A percentile compares a stretch with the other conserved stretches of the same genome.
Conservation (phyloP, 2,113 vertebrate genomes). For the Orientallactaga bullata region DNA sequence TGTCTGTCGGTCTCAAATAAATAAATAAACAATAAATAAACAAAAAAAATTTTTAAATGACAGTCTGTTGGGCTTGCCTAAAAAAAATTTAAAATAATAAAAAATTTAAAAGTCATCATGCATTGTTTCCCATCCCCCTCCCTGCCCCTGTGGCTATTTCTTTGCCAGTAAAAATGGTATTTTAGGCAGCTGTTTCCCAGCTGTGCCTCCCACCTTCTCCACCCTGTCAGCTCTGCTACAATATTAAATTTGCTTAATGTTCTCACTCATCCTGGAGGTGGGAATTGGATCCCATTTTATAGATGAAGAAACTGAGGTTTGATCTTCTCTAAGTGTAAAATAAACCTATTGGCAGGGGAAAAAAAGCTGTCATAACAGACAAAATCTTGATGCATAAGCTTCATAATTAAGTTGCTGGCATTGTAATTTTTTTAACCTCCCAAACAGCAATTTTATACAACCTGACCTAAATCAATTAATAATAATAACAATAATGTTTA, state of each 20-base stretch:
- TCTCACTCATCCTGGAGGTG: neutral
- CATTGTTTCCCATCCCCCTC: neutral
- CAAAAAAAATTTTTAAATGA: too few species aligned
- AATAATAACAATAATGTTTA: constrained; percentile 15
- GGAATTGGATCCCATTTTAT: neutral
- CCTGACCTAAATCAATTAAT: constrained; percentile 30
- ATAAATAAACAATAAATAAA: too few species aligned
- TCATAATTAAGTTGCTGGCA: neutral
- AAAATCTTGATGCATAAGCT: constrained; percentile 14
- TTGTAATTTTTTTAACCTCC: neutral
- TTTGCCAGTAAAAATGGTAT: neutral
- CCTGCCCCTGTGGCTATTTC: neutral
- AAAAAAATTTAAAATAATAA: too few species aligned
- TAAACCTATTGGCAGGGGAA: neutral
- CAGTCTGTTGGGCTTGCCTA: too few species aligned
- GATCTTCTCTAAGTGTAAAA: neutral
- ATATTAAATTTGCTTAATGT: neutral
- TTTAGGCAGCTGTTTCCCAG: neutral
- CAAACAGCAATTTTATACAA: constrained; percentile 9
- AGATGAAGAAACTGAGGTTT: neutral
- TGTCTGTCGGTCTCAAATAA: too few species aligned
- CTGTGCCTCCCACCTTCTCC: neutral
- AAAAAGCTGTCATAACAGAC: neutral
- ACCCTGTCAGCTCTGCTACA: neutral
- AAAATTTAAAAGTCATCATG: too few species aligned